These are phyloP conservation scores for Glomeris maerens DNA, from an alignment of 1,140 invertebrate genomes.

Conservation along the genomic window DNA sequence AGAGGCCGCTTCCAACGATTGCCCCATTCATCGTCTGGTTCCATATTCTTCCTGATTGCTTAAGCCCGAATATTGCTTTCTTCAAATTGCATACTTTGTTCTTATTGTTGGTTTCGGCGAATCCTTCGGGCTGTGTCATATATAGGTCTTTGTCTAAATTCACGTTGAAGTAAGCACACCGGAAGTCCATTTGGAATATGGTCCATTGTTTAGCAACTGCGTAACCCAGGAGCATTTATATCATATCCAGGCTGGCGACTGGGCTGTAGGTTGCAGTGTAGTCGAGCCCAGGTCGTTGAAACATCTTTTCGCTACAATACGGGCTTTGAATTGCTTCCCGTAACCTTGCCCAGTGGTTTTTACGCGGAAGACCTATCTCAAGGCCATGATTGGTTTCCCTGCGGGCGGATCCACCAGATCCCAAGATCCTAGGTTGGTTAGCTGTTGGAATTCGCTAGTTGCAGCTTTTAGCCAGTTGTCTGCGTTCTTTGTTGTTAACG, in stretches of 20 bases:
- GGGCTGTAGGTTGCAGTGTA: conserved; percentile 26
- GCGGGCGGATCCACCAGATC: no score
- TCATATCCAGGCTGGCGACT: conserved; percentile 23
- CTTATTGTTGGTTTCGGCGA: conserved; percentile 2
- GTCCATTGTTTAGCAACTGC: conserved; percentile 23
- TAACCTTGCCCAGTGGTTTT: conserved; percentile 5
- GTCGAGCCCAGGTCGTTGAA: no score
- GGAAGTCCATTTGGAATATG: conserved; percentile 30
- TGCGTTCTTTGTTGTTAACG: no score
- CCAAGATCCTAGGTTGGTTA: no score
- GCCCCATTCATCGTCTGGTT: conserved; percentile 22
- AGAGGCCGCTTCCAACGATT: conserved; percentile 14
- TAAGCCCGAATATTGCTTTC: conserved; percentile 25
- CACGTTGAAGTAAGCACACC: conserved; percentile 31
- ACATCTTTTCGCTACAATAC: conserved; percentile 30
- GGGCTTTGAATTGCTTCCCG: conserved; percentile 24
- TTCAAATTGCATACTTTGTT: conserved; percentile 21
- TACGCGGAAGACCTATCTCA: conserved; percentile 10
- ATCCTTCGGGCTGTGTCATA: conserved; percentile 28
- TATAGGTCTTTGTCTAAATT: conserved; percentile 28
- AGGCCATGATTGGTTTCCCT: no score
- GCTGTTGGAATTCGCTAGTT: no score
- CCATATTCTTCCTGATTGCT: conserved; percentile 26
- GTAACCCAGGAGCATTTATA: conserved; percentile 27
- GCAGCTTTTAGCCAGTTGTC: no score